Evolutionary conservation across 2,113 vertebrate genomes (phyloP).

Genomic region (Helogale parvula): DNA sequence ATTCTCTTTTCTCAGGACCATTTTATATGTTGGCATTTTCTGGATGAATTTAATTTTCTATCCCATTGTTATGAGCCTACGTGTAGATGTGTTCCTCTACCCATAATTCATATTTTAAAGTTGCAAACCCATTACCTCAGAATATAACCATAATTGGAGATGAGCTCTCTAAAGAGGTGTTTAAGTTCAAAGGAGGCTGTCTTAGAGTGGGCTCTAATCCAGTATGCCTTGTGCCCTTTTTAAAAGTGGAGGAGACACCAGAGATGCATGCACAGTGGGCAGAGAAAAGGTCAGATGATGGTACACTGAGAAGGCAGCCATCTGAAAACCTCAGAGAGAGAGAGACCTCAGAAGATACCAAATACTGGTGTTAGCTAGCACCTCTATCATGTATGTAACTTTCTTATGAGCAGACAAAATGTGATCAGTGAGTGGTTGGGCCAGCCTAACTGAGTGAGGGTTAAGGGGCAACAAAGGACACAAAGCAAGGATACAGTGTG

Average conservation of each 20-base stretch:
- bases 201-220: not conserved
- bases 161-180: not conserved
- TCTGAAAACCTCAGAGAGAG: not conserved
- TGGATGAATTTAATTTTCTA: not conserved
- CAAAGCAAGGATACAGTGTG: not conserved
- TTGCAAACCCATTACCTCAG: not conserved
- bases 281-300: not conserved
- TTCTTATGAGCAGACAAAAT: not conserved
- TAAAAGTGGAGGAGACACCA: not conserved
- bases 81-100: not conserved
- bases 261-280: fast-evolving
- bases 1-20: not conserved
- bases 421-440: not conserved
- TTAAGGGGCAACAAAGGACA: not conserved
- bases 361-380: not conserved
- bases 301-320: not conserved
- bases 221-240: not conserved
- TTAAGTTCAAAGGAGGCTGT: not conserved
- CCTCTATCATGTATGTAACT: not conserved
- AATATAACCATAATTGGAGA: not conserved
- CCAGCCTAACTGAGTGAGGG: not conserved
- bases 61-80: not conserved
- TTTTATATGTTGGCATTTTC: not conserved
- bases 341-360: not conserved
- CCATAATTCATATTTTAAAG: not conserved